These are phyloP conservation scores for Ptychobarbus kaznakovi DNA, from an alignment of 2,797 vertebrate genomes.

Conservation along the genomic window DNA sequence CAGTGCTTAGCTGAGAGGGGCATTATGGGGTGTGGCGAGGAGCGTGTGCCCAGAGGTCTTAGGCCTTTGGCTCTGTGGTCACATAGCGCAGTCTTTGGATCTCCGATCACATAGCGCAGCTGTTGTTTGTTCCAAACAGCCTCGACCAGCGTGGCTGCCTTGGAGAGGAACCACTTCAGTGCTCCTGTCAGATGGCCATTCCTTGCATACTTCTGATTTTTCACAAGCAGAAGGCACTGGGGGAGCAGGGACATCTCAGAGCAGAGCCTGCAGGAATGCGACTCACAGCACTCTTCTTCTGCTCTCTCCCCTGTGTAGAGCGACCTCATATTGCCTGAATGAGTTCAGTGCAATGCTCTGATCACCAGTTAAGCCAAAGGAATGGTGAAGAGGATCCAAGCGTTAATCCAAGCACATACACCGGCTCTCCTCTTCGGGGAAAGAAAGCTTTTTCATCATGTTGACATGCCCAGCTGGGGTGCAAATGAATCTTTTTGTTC, in stretches of 20 bases:
- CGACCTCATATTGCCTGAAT: constrained; percentile 35
- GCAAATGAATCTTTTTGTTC: constrained; percentile 52
- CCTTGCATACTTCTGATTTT: constrained; percentile 74
- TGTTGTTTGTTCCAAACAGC: constrained; percentile 80
- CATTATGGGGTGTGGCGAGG: constrained; percentile 61
- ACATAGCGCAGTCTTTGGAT: constrained; percentile 72
- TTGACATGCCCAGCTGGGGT: constrained; percentile 41
- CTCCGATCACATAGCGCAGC: constrained; percentile 71
- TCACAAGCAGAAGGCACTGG: constrained; percentile 69
- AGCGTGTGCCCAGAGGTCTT: constrained; percentile 64
- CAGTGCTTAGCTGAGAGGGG: constrained; percentile 51
- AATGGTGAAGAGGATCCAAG: constrained; percentile 43
- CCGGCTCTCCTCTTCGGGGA: constrained; percentile 29
- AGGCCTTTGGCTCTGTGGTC: constrained; percentile 66
- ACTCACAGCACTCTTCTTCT: constrained; percentile 51
- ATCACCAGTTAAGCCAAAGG: constrained; percentile 54
- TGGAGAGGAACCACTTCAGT: constrained; percentile 67
- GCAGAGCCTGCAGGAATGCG: constrained; percentile 59
- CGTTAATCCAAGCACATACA: constrained; percentile 46
- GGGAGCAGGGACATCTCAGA: constrained; percentile 63
- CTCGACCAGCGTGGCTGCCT: constrained; percentile 64
- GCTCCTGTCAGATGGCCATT: constrained; percentile 77
- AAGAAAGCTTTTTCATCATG: constrained; percentile 47
- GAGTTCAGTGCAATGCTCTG: constrained; percentile 37
- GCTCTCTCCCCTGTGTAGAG: constrained; percentile 29